Base-by-base conservation (phyloP, 2,888 invertebrate species). In the Podabrus alpinus region DNA sequence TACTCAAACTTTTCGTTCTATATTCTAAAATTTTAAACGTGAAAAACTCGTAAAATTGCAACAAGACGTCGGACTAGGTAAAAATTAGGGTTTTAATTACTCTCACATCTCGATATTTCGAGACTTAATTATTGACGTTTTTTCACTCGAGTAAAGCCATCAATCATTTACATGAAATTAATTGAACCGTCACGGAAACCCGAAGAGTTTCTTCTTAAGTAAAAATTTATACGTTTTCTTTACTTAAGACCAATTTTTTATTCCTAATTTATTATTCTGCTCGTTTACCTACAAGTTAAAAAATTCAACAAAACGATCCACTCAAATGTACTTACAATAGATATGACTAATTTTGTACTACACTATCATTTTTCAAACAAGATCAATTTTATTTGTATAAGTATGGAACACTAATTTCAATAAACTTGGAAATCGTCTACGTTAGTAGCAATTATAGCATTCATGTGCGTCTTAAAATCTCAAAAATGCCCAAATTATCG, bases 281-380 rank as follows among this genome's bases (percentile, higher is more conserved):
- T 45, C 7, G 45, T n/a, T 45, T 45, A 19, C 9, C 61, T 61
- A 61, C 11, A 61, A 19, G n/a, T 64, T 64, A 17, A 64, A 64
- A 64, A 64, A 19, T 21, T 64, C 62, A 64, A 64, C 62, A 17
- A 19, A 64, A 19, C 19, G 16, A 64, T 21, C 19, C 62, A 64
- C 62, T 21, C 45, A 71, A 66, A 64, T 66, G 19, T 59, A 72
- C 71, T 67, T 62, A 45, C 62, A 72, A 68, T 72, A 68, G 68
- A 72, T 72, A 68, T 68, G 68, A 62, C 29, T 68, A 72, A 68
- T 67, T 72, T 72, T 72, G 68, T 72, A 72, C 68, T 68, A 68
- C 21, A 29, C 62, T 68, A 45, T 72, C 45, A 25, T 68, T 66
- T 72, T 68, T 21, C 45, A 68, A 68, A 45, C 68, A 24, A 68